phyloP scores from a whole-genome alignment of 2,888 invertebrate species.

The Desoria tigrina region DNA sequence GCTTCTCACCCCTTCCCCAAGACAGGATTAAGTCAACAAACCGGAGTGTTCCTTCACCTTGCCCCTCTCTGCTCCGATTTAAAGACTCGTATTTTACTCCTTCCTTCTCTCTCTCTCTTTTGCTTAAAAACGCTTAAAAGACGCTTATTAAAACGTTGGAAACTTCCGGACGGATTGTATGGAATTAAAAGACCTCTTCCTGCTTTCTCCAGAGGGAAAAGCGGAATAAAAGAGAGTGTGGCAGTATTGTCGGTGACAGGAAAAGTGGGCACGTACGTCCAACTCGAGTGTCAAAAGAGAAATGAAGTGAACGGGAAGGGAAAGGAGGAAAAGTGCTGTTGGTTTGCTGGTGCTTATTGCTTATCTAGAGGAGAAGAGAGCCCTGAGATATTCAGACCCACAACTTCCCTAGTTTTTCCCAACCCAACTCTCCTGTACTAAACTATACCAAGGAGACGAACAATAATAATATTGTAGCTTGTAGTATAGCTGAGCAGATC shows the following conservation, averaged over 20 bases:
- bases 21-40: neutral
- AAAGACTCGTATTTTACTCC: no score
- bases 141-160: no score
- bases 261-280: constrained; percentile 17
- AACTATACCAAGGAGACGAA: constrained; percentile 16
- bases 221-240: no score
- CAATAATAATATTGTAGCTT: constrained; percentile 15
- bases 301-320: constrained; percentile 39
- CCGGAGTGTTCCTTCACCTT: neutral
- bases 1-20: neutral
- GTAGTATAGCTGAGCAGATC: neutral
- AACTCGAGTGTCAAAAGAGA: constrained; percentile 40
- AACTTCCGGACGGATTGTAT: no score
- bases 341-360: constrained; percentile 49
- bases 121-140: no score
- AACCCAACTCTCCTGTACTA: constrained; percentile 7
- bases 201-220: no score
- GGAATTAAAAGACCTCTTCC: no score
- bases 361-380: no score
- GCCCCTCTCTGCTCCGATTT: no score
- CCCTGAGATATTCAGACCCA: constrained; percentile 7
- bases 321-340: constrained; percentile 47
- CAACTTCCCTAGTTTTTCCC: constrained; percentile 14
- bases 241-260: no score
- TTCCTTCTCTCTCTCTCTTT: no score